Conservation (phyloP, 2,888 invertebrate species). For the Empis stercorea region DNA sequence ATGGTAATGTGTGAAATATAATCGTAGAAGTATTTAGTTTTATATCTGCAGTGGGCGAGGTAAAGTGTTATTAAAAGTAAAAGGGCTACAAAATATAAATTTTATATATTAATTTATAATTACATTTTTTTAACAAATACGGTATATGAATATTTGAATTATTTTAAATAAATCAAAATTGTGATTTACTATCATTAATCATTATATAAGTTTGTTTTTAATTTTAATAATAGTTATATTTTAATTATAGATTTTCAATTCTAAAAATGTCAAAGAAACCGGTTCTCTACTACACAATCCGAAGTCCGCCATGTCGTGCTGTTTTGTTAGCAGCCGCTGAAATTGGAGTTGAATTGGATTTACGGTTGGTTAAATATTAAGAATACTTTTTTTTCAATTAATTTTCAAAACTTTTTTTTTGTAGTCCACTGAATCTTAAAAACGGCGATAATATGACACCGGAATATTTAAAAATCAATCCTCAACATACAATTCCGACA, state of each 20-base stretch:
- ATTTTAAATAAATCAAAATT: too few relatives aligned
- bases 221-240: too few relatives aligned
- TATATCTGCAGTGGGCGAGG: too few relatives aligned
- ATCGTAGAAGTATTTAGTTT: too few relatives aligned
- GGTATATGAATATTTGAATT: too few relatives aligned
- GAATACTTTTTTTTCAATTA: neutral
- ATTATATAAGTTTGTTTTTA: too few relatives aligned
- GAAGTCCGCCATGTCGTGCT: conserved; percentile 51
- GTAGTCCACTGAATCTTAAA: conserved; percentile 27
- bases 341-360: conserved; percentile 48
- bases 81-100: too few relatives aligned
- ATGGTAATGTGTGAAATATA: too few relatives aligned
- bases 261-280: conserved; percentile 26
- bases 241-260: neutral
- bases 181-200: too few relatives aligned
- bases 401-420: conserved; percentile 2
- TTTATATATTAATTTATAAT: too few relatives aligned
- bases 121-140: too few relatives aligned
- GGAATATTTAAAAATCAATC: conserved; percentile 41
- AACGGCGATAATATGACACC: conserved; percentile 25
- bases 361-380: conserved; percentile 23
- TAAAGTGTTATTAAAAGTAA: too few relatives aligned
- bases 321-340: conserved; percentile 51
- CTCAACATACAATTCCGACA: conserved; percentile 39
- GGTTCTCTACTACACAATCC: conserved; percentile 45